Base-by-base conservation (phyloP, 2,113 vertebrate species). In the Corythoichthys haematopterus region DNA sequence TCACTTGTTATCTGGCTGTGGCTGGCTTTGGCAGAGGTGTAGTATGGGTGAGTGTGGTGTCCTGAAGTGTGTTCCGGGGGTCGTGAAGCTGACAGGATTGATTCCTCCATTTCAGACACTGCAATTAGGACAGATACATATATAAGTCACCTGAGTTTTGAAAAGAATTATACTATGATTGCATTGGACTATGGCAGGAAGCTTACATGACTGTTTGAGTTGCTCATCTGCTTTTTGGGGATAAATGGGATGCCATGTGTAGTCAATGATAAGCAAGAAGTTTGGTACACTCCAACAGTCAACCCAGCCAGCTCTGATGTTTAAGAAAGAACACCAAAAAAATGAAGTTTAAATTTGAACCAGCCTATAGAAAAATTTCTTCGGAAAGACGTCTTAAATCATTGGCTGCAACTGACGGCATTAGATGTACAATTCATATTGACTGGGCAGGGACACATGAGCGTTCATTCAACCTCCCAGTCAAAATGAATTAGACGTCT, bases 231-330 rank as follows among this genome's bases (percentile, higher is more conserved):
- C 95, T 85, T 95, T 98, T 84, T 98, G 96, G 47, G 95, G 97
- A 87, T 98, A 99, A 85, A 98, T 95, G 33, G 97, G 97, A 84
- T 99, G 97, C 97, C 97, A 99, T 0, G 94, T 95, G 80, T 99
- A 99, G 86, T 98, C 94, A 51, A 99, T 97, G 52, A 93, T 95
- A 75, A 98, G 94, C 85, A 93, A 65, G 82, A 99, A 93, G 76
- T 94, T 96, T 1, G 97, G 97, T 48, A 99, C 95, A 20, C 93
- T 96, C 96, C 97, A 99, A 88, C 97, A 99, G 72, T 99, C 96
- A 80, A 99, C 93, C 97, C 97, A 99, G 73, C 95, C 96, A 72
- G 90, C 89, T 88, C 97, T 99, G 78, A 51, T 36, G 77, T 3
- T 52, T 50, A 83, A 36, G 2, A 65, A 72, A 72, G 65, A 13